A percentile compares a stretch with the other conserved stretches of the same genome.
These are phyloP conservation scores for Arizona elegans DNA, from an alignment of 2,113 vertebrate genomes.

Conservation along the genomic window DNA sequence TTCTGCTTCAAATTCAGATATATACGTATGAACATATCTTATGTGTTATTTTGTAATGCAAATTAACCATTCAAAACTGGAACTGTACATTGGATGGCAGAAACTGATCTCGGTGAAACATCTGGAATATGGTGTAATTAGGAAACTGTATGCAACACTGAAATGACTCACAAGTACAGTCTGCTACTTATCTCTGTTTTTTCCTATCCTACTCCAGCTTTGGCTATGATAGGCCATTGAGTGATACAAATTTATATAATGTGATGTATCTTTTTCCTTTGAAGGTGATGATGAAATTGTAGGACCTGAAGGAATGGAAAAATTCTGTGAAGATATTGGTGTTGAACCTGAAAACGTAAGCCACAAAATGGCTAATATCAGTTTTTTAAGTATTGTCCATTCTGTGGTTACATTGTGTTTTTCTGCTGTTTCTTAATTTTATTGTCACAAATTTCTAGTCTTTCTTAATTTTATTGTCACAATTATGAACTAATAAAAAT, in stretches of 20 bases:
- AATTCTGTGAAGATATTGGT: conserved; percentile 95
- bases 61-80: background rate
- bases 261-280: conserved; percentile 44
- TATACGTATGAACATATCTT: too few species aligned
- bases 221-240: background rate
- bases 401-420: background rate
- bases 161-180: background rate
- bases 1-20: background rate
- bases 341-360: conserved; percentile 97
- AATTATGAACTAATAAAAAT: background rate
- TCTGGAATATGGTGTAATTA: background rate
- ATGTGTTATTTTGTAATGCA: too few species aligned
- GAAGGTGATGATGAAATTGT: conserved; percentile 89
- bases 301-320: conserved; percentile 96
- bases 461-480: background rate
- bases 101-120: background rate
- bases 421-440: background rate
- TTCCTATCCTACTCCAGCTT: background rate
- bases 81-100: background rate
- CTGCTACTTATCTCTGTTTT: background rate
- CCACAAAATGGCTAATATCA: conserved; percentile 13
- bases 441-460: background rate
- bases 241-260: background rate
- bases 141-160: background rate
- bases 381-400: background rate